phyloP scores from a whole-genome alignment of 2,797 vertebrate species.

The Aythya fuligula region DNA sequence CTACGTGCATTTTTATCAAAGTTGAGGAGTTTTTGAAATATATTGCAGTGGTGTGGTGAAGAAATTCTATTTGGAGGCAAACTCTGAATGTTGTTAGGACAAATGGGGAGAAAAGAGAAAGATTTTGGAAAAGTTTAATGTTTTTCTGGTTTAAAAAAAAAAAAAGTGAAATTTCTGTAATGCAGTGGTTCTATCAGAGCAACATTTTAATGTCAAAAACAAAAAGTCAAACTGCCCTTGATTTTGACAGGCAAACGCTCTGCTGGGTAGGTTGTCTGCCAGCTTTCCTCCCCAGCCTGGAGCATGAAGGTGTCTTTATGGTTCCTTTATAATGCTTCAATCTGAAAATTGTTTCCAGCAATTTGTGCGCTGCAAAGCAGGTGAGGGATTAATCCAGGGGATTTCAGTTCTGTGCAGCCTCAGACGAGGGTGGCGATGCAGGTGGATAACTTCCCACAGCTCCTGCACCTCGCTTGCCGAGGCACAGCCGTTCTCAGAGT shows the following conservation, averaged over 20 bases:
- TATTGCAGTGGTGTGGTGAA: accelerated
- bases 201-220: background rate
- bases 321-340: background rate
- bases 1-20: accelerated
- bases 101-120: background rate
- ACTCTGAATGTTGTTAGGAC: background rate
- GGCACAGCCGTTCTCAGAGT: accelerated
- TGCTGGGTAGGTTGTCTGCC: background rate
- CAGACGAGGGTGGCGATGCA: background rate
- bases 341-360: background rate
- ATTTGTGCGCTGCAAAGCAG: background rate
- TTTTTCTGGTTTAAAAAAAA: background rate
- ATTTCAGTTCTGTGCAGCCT: background rate
- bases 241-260: background rate
- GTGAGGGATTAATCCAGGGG: background rate
- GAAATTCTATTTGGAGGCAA: background rate
- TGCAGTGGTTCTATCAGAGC: background rate
- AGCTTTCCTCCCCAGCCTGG: background rate
- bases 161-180: background rate
- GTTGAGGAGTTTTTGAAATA: background rate
- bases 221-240: background rate
- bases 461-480: background rate
- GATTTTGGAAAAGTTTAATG: background rate
- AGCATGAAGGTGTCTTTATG: background rate
- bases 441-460: background rate